These are phyloP conservation scores for Callionymus lyra DNA, from an alignment of 2,113 vertebrate species.

Conservation along the genomic window DNA sequence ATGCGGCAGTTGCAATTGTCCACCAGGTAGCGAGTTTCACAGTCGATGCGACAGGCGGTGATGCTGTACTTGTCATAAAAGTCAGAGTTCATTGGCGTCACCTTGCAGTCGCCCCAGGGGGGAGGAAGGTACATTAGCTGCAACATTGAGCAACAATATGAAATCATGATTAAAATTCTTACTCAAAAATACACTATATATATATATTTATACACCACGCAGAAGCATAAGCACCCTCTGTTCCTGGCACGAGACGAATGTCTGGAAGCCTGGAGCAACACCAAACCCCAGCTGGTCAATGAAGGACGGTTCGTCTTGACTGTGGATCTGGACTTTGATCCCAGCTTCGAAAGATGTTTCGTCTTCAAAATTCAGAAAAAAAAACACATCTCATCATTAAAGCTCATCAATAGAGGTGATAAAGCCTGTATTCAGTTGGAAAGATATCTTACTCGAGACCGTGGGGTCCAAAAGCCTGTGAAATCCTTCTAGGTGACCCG, in stretches of 20 bases:
- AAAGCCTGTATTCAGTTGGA: no score
- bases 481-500: no score
- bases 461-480: no score
- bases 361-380: slow-evolving; percentile 56
- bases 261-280: slow-evolving; percentile 94
- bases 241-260: slow-evolving; percentile 96
- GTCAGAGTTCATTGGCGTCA: slow-evolving; percentile 80
- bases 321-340: slow-evolving; percentile 98
- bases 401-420: no score
- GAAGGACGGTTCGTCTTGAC: slow-evolving; percentile 89
- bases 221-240: slow-evolving; percentile 74
- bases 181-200: background rate
- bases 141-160: slow-evolving; percentile 1
- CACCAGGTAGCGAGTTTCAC: slow-evolving; percentile 93
- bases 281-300: slow-evolving; percentile 97
- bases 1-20: slow-evolving; percentile 99
- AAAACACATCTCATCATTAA: no score
- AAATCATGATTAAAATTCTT: background rate
- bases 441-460: no score
- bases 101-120: slow-evolving; percentile 95
- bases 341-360: slow-evolving; percentile 96
- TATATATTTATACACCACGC: background rate
- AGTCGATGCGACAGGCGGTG: slow-evolving; percentile 93
- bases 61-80: slow-evolving; percentile 96
- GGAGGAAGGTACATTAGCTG: slow-evolving; percentile 93